Conservation (phyloP, 2,113 vertebrate species). For the Solenodon paradoxus region DNA sequence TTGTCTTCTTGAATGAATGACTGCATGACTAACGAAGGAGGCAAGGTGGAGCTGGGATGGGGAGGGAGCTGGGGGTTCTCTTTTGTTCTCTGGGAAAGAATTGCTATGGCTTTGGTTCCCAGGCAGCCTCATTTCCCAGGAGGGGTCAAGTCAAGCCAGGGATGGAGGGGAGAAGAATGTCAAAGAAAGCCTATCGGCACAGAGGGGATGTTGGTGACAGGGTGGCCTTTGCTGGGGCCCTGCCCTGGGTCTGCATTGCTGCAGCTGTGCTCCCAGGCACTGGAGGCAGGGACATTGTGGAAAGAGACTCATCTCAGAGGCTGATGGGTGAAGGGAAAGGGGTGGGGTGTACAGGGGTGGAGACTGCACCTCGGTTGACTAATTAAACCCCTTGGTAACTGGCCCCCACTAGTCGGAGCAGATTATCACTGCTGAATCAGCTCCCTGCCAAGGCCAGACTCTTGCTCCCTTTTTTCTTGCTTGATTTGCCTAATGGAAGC, state of each 20-base stretch:
- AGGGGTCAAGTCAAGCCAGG: neutral
- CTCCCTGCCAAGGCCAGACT: conserved; percentile 72
- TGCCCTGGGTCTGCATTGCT: fast-evolving
- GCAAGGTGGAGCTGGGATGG: fast-evolving
- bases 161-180: neutral
- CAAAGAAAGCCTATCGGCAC: fast-evolving
- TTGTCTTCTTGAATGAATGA: neutral
- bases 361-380: neutral
- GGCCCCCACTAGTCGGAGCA: neutral
- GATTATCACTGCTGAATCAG: conserved; percentile 72
- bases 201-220: neutral
- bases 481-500: conserved; percentile 84
- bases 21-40: neutral
- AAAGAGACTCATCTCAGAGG: neutral
- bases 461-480: conserved; percentile 38
- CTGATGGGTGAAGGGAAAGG: neutral
- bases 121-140: neutral
- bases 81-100: neutral
- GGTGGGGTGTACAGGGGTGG: neutral
- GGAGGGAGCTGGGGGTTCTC: neutral
- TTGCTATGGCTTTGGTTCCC: neutral
- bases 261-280: neutral
- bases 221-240: too few relatives aligned
- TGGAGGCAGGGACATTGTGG: neutral
- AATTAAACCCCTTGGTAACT: conserved; percentile 56